Evolutionary conservation across 2,797 vertebrate genomes (phyloP).

Genomic region (Alauda arvensis): DNA sequence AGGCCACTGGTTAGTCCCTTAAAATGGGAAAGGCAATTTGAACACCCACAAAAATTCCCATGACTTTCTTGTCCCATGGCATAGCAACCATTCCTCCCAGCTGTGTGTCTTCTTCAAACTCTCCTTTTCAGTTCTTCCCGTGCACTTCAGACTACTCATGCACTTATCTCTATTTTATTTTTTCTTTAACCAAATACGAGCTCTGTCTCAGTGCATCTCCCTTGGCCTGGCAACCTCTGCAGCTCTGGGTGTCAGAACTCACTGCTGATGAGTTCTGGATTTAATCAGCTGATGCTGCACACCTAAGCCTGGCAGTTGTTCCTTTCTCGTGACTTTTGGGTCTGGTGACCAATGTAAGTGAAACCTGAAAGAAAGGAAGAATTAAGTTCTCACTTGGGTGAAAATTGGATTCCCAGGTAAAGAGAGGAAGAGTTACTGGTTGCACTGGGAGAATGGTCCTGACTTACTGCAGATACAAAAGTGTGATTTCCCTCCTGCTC

Average conservation of each 20-base stretch:
- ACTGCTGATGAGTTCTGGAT: not conserved
- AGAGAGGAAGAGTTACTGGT: not conserved
- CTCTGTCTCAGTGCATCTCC: not conserved
- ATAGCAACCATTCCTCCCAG: not conserved
- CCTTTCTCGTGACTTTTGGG: not conserved
- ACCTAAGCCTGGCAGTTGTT: not conserved
- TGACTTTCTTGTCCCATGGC: not conserved
- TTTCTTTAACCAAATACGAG: rapidly evolving
- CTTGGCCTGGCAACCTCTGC: not conserved
- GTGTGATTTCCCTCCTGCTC: not conserved
- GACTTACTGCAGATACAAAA: not conserved
- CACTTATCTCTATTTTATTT: not conserved
- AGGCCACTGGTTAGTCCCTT: not conserved
- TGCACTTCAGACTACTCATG: not conserved
- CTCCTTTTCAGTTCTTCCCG: not conserved
- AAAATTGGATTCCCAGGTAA: not conserved
- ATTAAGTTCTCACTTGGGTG: not conserved
- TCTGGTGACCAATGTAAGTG: not conserved
- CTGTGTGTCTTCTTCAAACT: not conserved
- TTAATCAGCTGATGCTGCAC: not conserved
- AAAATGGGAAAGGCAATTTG: not conserved
- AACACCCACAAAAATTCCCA: not conserved
- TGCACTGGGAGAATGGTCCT: not conserved
- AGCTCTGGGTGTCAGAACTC: not conserved
- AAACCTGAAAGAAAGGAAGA: not conserved